Base-by-base conservation (phyloP, 1,140 invertebrate species). In the Hypothenemus hampei region DNA sequence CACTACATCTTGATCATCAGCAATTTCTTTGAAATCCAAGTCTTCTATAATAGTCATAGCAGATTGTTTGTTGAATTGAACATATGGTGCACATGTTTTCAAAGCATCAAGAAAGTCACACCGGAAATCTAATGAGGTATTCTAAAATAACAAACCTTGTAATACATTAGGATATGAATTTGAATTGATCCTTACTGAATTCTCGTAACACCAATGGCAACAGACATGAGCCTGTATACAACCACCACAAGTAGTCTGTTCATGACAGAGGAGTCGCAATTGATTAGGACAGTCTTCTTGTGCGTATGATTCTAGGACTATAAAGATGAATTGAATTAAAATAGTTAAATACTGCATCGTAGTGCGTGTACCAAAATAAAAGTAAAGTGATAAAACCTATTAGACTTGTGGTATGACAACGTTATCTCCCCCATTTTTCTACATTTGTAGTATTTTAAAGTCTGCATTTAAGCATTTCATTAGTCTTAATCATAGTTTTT, bases 201-300 rank as follows among this genome's bases (percentile, higher is more conserved):
- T 19, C 13, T 61, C 37, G 23, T 54, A 61, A 33, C 59, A 61
- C 54, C 50, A 61, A 29, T 57, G 13, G 31, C 59, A 61, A 24
- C 54, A 61, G 8, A 15, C 7, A 57, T 55, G 33, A 2, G 48
- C 48, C 13, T 47, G 37, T 21, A 63, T 37, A 44, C 61, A 63
- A 6, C 55, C 55, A 10, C 46, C 46, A 31, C 61, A 63, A 3
- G 3, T 31, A 4, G 43, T 26, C 40, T 61, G 54, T 22, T 57
- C 18, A 6, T 43, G 15, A 46, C 59, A 61, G n/a, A 54, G 11
- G 11, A 39, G 20, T 8, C 36, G 35, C 20, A 46, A 10, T 20
- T 46, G 13, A 13, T n/a, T 7, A 8, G 50, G 40, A 44, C 50
- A 53, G 7, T 53, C 39, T 31, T 31, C 2, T 31, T 31, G 3